Evolutionary conservation across 2,113 vertebrate species (phyloP).

Genomic region (Lampris megalopsis): DNA sequence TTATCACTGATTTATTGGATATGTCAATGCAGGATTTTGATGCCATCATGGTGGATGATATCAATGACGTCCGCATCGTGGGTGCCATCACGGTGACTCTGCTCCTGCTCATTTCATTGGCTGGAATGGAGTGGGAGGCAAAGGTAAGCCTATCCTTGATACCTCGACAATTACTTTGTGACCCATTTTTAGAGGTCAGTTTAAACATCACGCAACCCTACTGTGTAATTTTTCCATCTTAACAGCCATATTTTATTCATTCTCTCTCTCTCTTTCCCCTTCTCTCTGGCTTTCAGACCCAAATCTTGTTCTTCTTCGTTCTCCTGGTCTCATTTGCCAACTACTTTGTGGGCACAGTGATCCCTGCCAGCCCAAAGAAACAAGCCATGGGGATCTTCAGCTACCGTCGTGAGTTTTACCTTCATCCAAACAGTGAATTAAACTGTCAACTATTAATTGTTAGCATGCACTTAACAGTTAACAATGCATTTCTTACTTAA

Average conservation of each 20-base stretch:
- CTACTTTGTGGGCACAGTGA: conserved; percentile 79
- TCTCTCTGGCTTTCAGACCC: conserved; percentile 63
- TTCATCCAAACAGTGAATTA: no score
- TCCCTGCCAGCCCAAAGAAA: conserved; percentile 65
- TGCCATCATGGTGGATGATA: conserved; percentile 58
- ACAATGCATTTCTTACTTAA: background rate
- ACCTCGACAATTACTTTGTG: no score
- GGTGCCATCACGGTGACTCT: conserved; percentile 73
- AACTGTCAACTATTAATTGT: no score
- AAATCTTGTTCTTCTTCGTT: conserved; percentile 80
- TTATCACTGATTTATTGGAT: background rate
- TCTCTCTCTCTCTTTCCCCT: background rate
- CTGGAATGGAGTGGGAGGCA: conserved; percentile 82
- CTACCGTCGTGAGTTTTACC: conserved; percentile 69
- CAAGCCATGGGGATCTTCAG: conserved; percentile 80
- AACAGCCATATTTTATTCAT: background rate
- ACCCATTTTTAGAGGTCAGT: no score
- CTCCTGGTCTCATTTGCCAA: conserved; percentile 80
- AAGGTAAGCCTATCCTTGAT: conserved; percentile 64
- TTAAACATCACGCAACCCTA: no score
- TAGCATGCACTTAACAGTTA: background rate
- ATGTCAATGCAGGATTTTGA: conserved; percentile 68
- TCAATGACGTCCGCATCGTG: conserved; percentile 78
- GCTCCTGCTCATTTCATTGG: conserved; percentile 77
- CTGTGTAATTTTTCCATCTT: background rate